phyloP scores from a whole-genome alignment of 2,797 vertebrate genomes.

The Nannoperca australis region DNA sequence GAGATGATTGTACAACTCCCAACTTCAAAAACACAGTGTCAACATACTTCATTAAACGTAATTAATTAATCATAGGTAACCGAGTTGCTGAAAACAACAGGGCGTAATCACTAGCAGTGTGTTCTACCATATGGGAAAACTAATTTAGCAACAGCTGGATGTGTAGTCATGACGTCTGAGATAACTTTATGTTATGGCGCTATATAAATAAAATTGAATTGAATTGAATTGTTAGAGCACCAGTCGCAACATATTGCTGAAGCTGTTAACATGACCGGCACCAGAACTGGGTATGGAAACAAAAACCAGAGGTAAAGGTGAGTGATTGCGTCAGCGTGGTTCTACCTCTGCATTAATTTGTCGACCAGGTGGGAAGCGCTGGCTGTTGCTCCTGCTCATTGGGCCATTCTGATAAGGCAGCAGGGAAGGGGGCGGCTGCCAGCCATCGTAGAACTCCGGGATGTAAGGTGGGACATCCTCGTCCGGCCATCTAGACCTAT shows the following conservation, averaged over 20 bases:
- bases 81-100: neutral
- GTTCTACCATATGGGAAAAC: neutral
- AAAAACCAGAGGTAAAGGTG: neutral
- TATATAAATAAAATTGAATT: too few relatives aligned
- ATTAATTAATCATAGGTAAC: neutral
- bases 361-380: slow-evolving; percentile 33
- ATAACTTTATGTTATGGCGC: too few relatives aligned
- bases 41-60: neutral
- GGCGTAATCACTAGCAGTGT: neutral
- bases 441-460: slow-evolving; percentile 87
- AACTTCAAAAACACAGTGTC: neutral
- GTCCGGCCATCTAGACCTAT: slow-evolving; percentile 83
- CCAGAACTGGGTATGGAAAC: neutral
- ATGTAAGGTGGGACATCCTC: slow-evolving; percentile 79
- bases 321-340: neutral
- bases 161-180: neutral
- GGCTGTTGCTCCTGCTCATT: slow-evolving; percentile 65
- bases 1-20: neutral
- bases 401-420: neutral
- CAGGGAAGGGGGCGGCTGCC: slow-evolving; percentile 71
- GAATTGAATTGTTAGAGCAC: too few relatives aligned
- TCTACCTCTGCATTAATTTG: slow-evolving; percentile 57
- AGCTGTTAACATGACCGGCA: neutral
- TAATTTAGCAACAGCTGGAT: neutral
- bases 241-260: neutral